A percentile compares a stretch with the other conserved stretches of the same genome.
Conservation (phyloP, 2,113 vertebrate genomes). For the Cottus gobio region DNA sequence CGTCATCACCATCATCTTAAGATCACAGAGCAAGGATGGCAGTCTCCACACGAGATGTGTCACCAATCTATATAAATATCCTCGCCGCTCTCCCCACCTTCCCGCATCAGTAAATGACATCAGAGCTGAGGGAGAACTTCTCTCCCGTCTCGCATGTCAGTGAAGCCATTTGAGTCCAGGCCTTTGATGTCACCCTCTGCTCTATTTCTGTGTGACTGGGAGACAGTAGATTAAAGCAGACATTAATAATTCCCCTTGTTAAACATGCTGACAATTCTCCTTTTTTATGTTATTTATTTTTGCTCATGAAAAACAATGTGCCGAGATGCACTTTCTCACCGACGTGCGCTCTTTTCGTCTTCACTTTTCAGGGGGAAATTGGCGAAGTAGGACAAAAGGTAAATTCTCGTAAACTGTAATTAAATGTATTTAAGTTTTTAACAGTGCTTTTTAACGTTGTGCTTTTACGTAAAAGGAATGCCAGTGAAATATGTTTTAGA, state of each 20-base stretch:
- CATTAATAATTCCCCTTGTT: constrained; percentile 77
- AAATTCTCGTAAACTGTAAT: constrained; percentile 40
- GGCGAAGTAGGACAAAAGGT: constrained; percentile 93
- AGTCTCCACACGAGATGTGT: constrained; percentile 45
- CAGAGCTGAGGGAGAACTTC: constrained; percentile 53
- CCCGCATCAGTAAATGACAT: constrained; percentile 63
- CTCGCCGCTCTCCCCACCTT: constrained; percentile 20
- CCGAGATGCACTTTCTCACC: constrained; percentile 10
- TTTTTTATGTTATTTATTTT: constrained; percentile 38
- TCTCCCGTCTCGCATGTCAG: constrained; percentile 63
- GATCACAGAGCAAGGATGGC: constrained; percentile 30
- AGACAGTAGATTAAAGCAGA: constrained; percentile 68
- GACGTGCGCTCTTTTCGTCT: constrained; percentile 37
- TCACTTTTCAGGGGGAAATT: constrained; percentile 81
- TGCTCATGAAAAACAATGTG: constrained; percentile 25
- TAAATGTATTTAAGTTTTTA: background rate
- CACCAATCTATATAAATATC: constrained; percentile 56
- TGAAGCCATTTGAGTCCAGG: constrained; percentile 41
- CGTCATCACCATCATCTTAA: constrained; percentile 10
- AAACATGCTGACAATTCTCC: constrained; percentile 49
- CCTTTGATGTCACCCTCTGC: constrained; percentile 76
- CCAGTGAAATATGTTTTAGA: background rate
- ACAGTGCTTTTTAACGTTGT: background rate
- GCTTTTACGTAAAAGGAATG: background rate
- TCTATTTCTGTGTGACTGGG: constrained; percentile 70